These are phyloP conservation scores for Neomonachus schauinslandi DNA, from an alignment of 2,113 vertebrate genomes.

Conservation along the genomic window DNA sequence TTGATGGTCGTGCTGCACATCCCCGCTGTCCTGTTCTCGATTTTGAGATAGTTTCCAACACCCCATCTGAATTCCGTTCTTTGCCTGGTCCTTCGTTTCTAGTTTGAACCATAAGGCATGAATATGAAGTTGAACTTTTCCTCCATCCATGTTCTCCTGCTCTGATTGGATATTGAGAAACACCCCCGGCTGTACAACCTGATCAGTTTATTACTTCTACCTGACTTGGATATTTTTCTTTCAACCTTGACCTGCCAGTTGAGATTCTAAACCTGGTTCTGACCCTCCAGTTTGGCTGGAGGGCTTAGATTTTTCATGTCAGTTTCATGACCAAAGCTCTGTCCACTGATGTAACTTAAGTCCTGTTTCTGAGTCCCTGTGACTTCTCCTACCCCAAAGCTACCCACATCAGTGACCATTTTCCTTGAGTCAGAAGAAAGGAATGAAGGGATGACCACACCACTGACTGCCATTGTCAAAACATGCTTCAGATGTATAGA, in stretches of 20 bases:
- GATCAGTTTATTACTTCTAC: not conserved
- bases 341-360: not conserved
- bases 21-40: not conserved
- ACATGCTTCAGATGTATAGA: not conserved
- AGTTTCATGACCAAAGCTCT: not conserved
- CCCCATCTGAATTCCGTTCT: not conserved
- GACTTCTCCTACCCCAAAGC: not conserved
- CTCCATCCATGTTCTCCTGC: not conserved
- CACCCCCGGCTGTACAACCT: not conserved
- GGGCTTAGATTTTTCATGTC: not conserved
- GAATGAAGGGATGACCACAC: not conserved
- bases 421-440: not conserved
- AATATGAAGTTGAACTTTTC: not conserved
- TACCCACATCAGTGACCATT: not conserved
- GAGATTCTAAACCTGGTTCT: not conserved
- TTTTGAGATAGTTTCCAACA: not conserved
- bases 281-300: not conserved
- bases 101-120: not conserved
- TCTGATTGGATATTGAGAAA: not conserved
- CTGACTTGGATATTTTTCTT: not conserved
- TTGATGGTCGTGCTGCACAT: not conserved
- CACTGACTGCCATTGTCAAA: not conserved
- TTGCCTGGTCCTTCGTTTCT: not conserved
- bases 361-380: not conserved
- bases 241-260: not conserved